Percentiles rank a stretch among this genome's conserved stretches.
phyloP scores from a whole-genome alignment of 2,797 vertebrate species.

The Telmatherina bonti region DNA sequence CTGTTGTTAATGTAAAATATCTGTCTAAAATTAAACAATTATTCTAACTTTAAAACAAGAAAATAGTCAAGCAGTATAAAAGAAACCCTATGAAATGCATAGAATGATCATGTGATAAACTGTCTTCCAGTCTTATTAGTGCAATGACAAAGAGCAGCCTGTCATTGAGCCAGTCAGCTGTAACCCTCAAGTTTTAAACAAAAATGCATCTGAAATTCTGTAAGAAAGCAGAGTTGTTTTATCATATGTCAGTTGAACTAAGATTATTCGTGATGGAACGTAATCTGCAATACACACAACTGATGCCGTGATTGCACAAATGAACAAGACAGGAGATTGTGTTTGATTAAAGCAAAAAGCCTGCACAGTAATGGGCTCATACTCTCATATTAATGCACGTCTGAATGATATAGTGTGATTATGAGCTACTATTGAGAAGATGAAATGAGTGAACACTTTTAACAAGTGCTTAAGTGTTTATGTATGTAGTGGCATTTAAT shows the following conservation, averaged over 20 bases:
- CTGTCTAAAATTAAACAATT: constrained; percentile 2
- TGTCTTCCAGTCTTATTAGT: neutral
- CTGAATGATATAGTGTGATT: constrained; percentile 18
- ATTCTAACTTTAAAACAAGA: neutral
- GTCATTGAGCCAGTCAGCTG: neutral
- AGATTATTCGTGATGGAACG: neutral
- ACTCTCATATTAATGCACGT: neutral
- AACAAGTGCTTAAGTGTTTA: neutral
- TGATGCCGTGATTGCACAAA: neutral
- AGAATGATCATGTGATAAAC: constrained; percentile 3
- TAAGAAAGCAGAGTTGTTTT: neutral
- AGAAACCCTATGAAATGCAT: constrained; percentile 1
- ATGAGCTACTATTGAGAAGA: neutral
- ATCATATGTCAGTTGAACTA: neutral
- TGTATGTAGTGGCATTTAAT: neutral
- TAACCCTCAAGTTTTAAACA: neutral
- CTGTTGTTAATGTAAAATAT: neutral
- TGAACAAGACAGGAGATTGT: neutral
- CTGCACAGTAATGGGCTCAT: neutral
- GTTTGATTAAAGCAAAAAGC: neutral
- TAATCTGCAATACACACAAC: neutral
- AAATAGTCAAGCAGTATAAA: neutral
- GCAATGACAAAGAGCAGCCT: constrained; percentile 11
- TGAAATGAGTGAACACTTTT: neutral
- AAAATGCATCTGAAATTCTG: constrained; percentile 1